Conservation (phyloP, 2,113 vertebrate genomes). For the Lepus europaeus region DNA sequence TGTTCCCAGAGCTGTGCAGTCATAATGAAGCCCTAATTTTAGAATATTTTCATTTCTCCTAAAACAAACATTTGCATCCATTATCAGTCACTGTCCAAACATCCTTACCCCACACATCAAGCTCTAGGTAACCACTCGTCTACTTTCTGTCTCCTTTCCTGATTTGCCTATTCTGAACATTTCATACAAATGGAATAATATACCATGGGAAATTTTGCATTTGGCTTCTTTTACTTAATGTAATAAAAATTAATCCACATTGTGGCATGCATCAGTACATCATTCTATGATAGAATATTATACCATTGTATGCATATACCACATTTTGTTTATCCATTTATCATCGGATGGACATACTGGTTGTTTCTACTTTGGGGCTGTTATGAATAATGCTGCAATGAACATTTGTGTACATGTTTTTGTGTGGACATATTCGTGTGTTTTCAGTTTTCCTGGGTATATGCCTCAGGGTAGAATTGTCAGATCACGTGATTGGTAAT, state of each 20-base stretch:
- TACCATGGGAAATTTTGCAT: not conserved
- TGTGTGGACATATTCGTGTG: not conserved
- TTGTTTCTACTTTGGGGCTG: not conserved
- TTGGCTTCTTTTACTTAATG: not conserved
- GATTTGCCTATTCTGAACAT: not conserved
- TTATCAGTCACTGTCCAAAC: not conserved
- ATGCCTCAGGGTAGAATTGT: not conserved
- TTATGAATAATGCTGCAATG: not conserved
- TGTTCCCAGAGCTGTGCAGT: not conserved
- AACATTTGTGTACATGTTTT: not conserved
- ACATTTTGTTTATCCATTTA: not conserved
- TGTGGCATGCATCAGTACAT: not conserved
- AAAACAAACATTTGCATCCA: not conserved
- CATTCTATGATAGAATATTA: not conserved
- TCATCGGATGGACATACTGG: not conserved
- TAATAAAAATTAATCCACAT: not conserved
- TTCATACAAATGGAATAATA: not conserved
- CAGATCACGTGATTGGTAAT: not conserved
- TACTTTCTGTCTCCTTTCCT: not conserved
- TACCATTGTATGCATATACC: not conserved
- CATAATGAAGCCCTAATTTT: not conserved
- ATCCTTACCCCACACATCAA: not conserved
- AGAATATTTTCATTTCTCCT: not conserved
- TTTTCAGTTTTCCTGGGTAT: not conserved
- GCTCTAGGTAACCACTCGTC: not conserved